Conservation (phyloP, 2,113 vertebrate species). For the Phainopepla nitens region DNA sequence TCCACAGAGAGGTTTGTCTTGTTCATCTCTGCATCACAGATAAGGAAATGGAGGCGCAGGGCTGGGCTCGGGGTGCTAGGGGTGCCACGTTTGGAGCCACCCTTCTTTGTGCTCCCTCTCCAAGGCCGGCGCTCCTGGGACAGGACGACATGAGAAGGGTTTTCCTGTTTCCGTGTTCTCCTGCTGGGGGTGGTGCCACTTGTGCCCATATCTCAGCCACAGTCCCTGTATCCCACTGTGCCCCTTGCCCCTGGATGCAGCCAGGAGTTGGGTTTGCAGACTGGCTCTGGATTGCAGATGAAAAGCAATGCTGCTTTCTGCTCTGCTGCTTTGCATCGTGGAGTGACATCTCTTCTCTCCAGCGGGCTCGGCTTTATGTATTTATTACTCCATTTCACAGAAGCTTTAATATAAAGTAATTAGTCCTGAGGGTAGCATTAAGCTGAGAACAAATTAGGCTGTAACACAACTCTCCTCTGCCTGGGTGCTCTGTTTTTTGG, state of each 20-base stretch:
- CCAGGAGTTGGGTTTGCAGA: not conserved
- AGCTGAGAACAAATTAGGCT: not conserved
- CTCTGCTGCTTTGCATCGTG: not conserved
- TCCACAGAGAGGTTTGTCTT: not conserved
- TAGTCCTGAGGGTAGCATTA: not conserved
- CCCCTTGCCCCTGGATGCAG: not conserved
- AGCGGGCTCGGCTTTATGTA: not conserved
- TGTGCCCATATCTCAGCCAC: fast-evolving
- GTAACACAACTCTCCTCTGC: not conserved
- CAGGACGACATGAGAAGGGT: fast-evolving
- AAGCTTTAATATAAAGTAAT: not conserved
- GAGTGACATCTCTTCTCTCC: not conserved
- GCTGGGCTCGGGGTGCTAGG: not conserved
- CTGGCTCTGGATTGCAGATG: not conserved
- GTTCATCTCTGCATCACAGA: not conserved
- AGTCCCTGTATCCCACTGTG: fast-evolving
- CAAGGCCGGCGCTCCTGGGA: fast-evolving
- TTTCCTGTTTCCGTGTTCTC: not conserved
- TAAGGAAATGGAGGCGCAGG: not conserved
- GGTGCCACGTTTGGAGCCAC: fast-evolving
- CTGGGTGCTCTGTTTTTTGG: not conserved
- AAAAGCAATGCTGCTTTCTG: not conserved
- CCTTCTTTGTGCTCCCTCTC: not conserved
- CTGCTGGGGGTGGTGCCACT: not conserved
- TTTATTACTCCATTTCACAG: not conserved